Conservation (phyloP, 2,113 vertebrate species). For the Nibea albiflora region DNA sequence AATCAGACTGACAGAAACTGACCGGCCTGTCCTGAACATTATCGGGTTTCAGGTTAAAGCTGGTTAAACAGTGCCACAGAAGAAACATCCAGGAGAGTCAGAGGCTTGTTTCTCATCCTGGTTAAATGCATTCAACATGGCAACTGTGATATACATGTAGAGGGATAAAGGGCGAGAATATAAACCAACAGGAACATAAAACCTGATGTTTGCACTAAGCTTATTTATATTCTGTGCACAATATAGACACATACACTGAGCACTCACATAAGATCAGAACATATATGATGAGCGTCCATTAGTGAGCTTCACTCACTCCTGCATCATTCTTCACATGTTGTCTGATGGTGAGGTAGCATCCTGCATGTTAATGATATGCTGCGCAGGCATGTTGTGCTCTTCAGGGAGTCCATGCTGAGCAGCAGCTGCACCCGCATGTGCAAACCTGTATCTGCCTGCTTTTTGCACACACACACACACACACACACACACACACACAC, state of each 20-base stretch:
- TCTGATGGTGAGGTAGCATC: constrained; percentile 47
- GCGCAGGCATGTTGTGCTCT: constrained; percentile 64
- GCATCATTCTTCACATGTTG: constrained; percentile 35
- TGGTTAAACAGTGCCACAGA: constrained; percentile 46
- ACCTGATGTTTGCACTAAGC: neutral
- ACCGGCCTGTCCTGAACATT: constrained; percentile 39
- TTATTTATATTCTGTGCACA: neutral
- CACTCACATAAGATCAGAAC: neutral
- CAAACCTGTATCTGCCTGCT: constrained; percentile 59
- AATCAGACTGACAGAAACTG: constrained; percentile 52
- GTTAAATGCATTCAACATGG: constrained; percentile 4
- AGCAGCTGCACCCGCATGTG: constrained; percentile 49
- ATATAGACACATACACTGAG: neutral
- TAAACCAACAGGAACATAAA: constrained; percentile 1
- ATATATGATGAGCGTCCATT: neutral
- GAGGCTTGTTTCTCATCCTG: neutral
- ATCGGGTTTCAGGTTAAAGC: constrained; percentile 58
- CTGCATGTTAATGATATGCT: constrained; percentile 72
- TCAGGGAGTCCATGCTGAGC: constrained; percentile 57
- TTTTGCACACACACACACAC: constrained; percentile 12
- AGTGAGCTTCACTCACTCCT: neutral
- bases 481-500: too few species aligned
- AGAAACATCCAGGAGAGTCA: neutral
- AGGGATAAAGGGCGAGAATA: neutral
- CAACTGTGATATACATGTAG: neutral